Base-by-base conservation (phyloP, 2,113 vertebrate genomes). In the Eulemur macaco region DNA sequence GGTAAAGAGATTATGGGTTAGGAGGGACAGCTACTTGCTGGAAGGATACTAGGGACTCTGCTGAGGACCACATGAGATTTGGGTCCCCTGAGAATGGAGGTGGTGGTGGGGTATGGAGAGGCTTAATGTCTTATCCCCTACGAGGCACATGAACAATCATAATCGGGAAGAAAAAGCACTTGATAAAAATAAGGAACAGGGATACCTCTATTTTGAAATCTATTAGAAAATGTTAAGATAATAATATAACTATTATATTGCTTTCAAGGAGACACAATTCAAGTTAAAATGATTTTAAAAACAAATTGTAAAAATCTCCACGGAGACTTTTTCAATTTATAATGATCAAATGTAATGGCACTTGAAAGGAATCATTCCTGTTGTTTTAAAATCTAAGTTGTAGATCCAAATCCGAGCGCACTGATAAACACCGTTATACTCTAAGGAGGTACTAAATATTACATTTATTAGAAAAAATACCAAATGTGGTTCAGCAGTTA, bases 141-240 rank as follows among this genome's bases (percentile, higher is more conserved):
- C 3, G 1, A 31, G 0, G 7, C 18, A 29, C 7, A 17, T 23
- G 31, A 3, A 58, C 11, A 25, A 52, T 58, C n/a, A 56, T 23
- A 34, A 64, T 45, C 10, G 2, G n/a, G 27, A 94, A 82, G 69
- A 25, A 86, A 68, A 90, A 63, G 1, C 18, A 34, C 37, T 29
- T 12, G 31, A 76, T 31, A 86, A 76, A 27, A n/a, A 47, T 3
- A 23, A 85, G 0, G 2, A 25, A 86, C 4, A 89, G 17, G 23
- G 47, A 78, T 58, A 56, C 1, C 6, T 91, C 3, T 42, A 88
- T 20, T 91, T 95, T 93, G 14, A 91, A 92, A 91, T 39, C 12
- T 73, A 13, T 37, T 84, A 84, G 23, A 3, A 21, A 80, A 63
- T 68, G 47, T 25, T 54, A 94, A 45, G 81, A 47, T 21, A 39